These are phyloP conservation scores for Umimayanthus chanpuru DNA, from an alignment of 92 coral and sea anemone genomes.

Conservation along the genomic window DNA sequence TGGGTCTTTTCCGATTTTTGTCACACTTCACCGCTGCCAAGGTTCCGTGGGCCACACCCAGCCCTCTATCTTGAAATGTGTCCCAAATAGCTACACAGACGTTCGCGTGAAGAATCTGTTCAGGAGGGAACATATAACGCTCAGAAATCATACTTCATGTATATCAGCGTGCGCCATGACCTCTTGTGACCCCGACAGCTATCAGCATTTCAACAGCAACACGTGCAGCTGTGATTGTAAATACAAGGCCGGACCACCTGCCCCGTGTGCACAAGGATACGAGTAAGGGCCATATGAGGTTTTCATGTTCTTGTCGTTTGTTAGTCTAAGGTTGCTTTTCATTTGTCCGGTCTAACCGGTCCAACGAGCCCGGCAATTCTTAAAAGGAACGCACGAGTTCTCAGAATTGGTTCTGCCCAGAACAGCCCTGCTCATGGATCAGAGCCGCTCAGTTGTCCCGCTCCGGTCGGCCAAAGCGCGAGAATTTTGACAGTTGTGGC, in stretches of 20 bases:
- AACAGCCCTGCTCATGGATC: no score
- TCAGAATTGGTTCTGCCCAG: no score
- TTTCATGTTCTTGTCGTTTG: not conserved
- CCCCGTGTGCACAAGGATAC: conserved; percentile 39
- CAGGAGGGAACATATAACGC: not conserved
- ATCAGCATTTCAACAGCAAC: conserved; percentile 1
- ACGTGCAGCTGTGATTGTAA: conserved; percentile 34
- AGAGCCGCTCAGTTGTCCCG: no score
- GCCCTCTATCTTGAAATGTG: conserved; percentile 28
- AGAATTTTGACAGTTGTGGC: no score
- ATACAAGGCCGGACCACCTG: conserved; percentile 1
- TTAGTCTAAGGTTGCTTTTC: no score
- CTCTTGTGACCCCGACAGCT: not conserved
- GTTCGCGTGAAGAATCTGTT: not conserved
- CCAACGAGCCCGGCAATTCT: no score
- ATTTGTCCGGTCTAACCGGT: no score
- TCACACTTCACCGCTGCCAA: conserved; percentile 43
- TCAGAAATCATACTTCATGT: conserved; percentile 46
- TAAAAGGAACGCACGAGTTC: no score
- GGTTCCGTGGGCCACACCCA: not conserved
- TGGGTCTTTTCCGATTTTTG: conserved; percentile 18
- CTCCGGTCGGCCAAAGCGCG: no score
- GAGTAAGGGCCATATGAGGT: conserved; percentile 8
- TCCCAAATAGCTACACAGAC: not conserved
- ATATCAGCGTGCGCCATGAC: not conserved